Percentiles rank a stretch among this genome's conserved stretches.
Conservation (phyloP, 1,140 invertebrate genomes). For the Megalonaias nervosa region DNA sequence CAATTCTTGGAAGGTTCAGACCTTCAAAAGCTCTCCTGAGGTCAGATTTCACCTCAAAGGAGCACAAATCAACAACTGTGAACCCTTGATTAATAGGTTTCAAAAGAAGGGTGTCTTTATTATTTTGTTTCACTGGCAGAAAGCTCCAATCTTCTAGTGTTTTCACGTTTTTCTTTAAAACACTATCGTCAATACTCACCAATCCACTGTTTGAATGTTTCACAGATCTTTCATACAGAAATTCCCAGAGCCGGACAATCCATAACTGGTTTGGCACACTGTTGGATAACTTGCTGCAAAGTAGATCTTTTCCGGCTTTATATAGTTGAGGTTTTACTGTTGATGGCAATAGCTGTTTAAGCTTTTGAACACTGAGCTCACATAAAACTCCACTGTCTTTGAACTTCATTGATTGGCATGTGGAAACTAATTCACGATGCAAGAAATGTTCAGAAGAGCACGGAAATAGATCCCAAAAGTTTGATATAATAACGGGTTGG, state of each 20-base stretch:
- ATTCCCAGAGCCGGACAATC: conserved; percentile 2
- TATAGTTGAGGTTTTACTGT: neutral
- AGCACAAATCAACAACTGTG: neutral
- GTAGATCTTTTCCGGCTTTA: neutral
- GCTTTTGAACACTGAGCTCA: conserved; percentile 4
- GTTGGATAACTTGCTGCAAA: neutral
- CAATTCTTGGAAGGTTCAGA: neutral
- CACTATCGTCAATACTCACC: neutral
- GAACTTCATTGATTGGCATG: neutral
- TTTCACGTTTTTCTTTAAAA: neutral
- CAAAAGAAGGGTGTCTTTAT: neutral
- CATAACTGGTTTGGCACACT: neutral
- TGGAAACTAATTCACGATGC: neutral
- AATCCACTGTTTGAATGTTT: too few species aligned
- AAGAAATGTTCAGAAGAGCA: conserved; percentile 2
- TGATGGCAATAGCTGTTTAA: neutral
- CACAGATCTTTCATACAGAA: neutral
- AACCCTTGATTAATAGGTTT: neutral
- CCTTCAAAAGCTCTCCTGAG: neutral
- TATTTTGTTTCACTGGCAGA: neutral
- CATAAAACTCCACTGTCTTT: neutral
- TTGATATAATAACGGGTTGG: neutral
- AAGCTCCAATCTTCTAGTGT: conserved; percentile 6
- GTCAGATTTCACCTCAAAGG: too few species aligned
- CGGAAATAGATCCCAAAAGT: neutral